Conservation (phyloP, 2,113 vertebrate species). For the Sigmodon hispidus region DNA sequence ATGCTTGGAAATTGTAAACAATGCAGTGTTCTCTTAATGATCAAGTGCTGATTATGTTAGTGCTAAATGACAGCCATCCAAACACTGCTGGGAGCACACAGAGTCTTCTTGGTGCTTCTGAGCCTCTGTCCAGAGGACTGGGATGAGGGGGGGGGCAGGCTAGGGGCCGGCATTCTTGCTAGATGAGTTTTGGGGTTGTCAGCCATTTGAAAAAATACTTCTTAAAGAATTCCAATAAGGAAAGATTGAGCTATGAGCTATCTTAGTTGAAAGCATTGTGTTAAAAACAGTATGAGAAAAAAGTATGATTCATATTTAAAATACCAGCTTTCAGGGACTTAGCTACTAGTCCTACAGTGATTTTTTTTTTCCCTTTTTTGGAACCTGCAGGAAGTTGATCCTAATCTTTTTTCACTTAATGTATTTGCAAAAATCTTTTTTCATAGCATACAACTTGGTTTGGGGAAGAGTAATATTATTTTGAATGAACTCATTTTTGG, state of each 20-base stretch:
- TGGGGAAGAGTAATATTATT: neutral
- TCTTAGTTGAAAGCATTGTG: neutral
- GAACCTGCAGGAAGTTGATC: neutral
- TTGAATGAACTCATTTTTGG: neutral
- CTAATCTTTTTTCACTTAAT: slow-evolving; percentile 49
- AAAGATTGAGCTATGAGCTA: neutral
- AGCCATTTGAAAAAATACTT: neutral
- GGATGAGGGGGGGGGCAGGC: rapidly evolving
- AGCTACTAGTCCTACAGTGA: neutral
- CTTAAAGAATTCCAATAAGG: slow-evolving; percentile 40
- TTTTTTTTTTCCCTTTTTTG: too few species aligned
- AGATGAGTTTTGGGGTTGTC: neutral
- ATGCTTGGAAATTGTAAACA: slow-evolving; percentile 71
- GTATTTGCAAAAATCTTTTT: slow-evolving; percentile 22
- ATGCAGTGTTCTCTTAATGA: slow-evolving; percentile 61
- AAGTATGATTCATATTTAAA: slow-evolving; percentile 15
- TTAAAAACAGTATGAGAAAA: neutral
- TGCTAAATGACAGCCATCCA: slow-evolving; percentile 26
- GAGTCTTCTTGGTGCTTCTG: neutral
- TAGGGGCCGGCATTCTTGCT: neutral
- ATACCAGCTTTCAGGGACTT: neutral
- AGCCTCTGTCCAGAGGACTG: neutral
- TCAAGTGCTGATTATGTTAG: slow-evolving; percentile 45
- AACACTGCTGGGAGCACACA: neutral
- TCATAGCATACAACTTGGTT: neutral